phyloP scores from a whole-genome alignment of 2,113 vertebrate species.

The Lepisosteus oculatus region DNA sequence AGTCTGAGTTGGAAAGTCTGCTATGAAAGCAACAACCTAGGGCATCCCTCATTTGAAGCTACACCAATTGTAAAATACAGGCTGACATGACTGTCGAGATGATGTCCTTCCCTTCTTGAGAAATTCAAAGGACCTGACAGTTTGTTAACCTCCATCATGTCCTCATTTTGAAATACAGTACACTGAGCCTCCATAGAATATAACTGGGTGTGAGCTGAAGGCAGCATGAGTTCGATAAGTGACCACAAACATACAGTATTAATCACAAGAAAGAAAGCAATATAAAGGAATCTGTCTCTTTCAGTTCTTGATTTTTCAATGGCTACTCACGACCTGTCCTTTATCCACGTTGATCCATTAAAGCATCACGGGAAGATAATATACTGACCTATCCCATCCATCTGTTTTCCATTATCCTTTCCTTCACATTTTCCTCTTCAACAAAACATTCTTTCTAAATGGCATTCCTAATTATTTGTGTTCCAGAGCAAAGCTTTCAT shows the following conservation, averaged over 20 bases:
- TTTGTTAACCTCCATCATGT: no score
- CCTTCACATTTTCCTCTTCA: conserved; percentile 13
- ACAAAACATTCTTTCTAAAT: conserved; percentile 34
- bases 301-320: no score
- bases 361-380: conserved; percentile 3
- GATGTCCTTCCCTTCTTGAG: neutral
- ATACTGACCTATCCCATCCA: conserved; percentile 22
- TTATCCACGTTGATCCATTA: conserved; percentile 16
- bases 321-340: no score
- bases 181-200: no score
- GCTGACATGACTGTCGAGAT: neutral
- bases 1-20: neutral
- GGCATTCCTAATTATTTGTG: conserved; percentile 30
- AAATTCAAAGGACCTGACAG: neutral
- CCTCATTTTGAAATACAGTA: neutral
- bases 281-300: no score
- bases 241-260: conserved; percentile 6
- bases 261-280: neutral
- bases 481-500: conserved; percentile 26
- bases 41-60: neutral
- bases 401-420: conserved; percentile 32
- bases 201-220: neutral
- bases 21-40: neutral
- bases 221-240: no score
- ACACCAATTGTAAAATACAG: neutral